These are phyloP conservation scores for Proctacanthus coquilletti DNA, from an alignment of 1,140 invertebrate species.

Conservation along the genomic window DNA sequence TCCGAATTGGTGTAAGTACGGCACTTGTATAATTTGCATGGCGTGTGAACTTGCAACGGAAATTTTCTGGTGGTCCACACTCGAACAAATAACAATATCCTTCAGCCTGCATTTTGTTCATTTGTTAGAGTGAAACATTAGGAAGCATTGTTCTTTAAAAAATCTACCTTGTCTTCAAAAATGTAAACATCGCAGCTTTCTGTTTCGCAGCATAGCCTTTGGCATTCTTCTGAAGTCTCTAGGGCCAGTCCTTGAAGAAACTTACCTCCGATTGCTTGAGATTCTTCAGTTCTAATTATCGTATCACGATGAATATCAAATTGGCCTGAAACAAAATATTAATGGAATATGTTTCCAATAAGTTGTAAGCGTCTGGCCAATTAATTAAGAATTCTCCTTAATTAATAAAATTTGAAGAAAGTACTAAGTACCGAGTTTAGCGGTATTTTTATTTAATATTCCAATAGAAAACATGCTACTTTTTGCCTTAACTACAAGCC, in stretches of 20 bases:
- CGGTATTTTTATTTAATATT: no score
- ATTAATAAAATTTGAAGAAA: no score
- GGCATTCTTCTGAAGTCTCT: constrained; percentile 60
- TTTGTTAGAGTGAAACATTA: not conserved
- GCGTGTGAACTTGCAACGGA: constrained; percentile 81
- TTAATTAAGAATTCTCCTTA: no score
- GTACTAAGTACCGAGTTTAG: no score
- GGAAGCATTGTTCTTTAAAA: not conserved
- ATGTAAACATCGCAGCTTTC: constrained; percentile 79
- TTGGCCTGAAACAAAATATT: no score
- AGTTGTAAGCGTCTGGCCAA: no score
- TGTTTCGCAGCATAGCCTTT: constrained; percentile 73
- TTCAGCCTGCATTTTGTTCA: constrained; percentile 41
- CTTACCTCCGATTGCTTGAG: constrained; percentile 68
- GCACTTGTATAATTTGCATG: constrained; percentile 83
- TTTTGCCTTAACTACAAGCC: no score
- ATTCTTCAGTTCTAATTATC: constrained; percentile 82
- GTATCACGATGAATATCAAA: constrained; percentile 77
- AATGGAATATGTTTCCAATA: no score
- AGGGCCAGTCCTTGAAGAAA: constrained; percentile 76
- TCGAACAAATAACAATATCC: constrained; percentile 86
- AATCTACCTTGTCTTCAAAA: constrained; percentile 72
- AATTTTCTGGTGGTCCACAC: constrained; percentile 74
- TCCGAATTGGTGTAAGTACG: constrained; percentile 39
- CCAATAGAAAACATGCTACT: no score